Evolutionary conservation across 2,797 vertebrate genomes (phyloP), one percentile per base, ranked within the genome.

Genomic region (Mareca strepera): DNA sequence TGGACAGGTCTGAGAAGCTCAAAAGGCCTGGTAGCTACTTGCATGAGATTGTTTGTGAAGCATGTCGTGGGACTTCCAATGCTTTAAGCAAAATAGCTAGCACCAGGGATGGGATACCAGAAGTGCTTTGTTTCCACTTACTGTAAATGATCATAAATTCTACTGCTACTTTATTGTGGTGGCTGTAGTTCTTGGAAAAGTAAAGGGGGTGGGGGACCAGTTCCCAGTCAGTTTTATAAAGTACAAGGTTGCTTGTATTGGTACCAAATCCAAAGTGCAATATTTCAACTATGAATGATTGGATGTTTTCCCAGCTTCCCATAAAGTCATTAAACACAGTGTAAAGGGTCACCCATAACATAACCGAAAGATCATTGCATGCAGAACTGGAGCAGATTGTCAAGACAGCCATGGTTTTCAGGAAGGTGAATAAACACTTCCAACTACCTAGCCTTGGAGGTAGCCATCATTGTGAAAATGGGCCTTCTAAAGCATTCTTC

Each of bases 61-160:
- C 10, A 1, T 58, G 72, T 73, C 35, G 35, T 33, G 79, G 64
- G 15, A 86, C 12, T n/a, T 37, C 53, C 9, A 22, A 28, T 64
- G 33, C 52, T 93, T 90, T 80, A 74, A 80, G 50, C 68, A 88
- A 82, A 93, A 64, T 22, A 94, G n/a, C 74, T 75, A 84, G 60
- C 81, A 93, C 56, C n/a, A 74, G 53, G 72, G 77, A 91, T 74
- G 46, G 72, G 80, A 90, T 72, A 94, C 81, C 78, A 95, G 90
- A 90, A 94, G 78, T 0, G 6, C 44, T 92, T 97, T 93, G 85
- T 95, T 94, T 92, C 78, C 58, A 62, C 83, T 95, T 90, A 93
- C 93, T 80, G 93, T 96, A 96, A 97, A 94, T 88, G 90, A 88
- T 92, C 90, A 62, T 96, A 95, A 95, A 96, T 96, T 90, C 81